Evolutionary conservation across 2,888 invertebrate genomes (phyloP), one percentile per base, ranked within the genome.

Genomic region (Drosophila peninsularis): DNA sequence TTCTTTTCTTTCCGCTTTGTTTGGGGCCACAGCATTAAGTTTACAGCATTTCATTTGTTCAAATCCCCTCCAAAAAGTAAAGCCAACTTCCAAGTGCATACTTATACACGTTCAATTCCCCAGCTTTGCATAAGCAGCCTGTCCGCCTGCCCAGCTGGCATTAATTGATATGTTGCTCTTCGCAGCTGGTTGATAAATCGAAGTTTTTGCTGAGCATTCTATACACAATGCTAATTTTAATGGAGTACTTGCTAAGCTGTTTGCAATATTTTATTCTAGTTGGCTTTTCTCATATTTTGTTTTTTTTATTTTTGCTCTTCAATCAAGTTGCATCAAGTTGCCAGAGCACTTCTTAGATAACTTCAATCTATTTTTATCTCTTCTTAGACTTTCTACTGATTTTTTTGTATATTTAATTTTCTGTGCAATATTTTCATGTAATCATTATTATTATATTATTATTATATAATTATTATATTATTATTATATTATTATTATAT

Each of bases 41-140:
- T 86, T 71, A 67, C 80, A 73, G 69, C 73, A 70, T 73, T 80
- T 83, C 77, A 74, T 70, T 80, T 79, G 73, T 66, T 62, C 61
- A 45, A 52, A 55, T 42, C 39, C 47, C 37, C 53, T 45, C n/a
- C 42, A 36, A 58, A 52, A 55, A 50, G 24, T 42, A 44, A 73
- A 64, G 61, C 57, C 53, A 44, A 45, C 60, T 56, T 57, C 64
- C 74, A 62, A 74, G 62, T 45, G 53, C 53, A 69, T 60, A 57
- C 75, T 75, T 69, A 60, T 69, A 56, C 77, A 76, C 67, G 67
- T 62, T 32, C 58, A 68, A 63, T 63, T 55, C 37, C 50, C 65
- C 49, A 30, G 39, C 36, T 58, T 57, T 62, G 55, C 50, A 58
- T 58, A 62, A 55, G 21, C 17, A n/a, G 49, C 21, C 30, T 30